Evolutionary conservation across 2,113 vertebrate genomes (phyloP).

Genomic region (Lipophrys pholis): DNA sequence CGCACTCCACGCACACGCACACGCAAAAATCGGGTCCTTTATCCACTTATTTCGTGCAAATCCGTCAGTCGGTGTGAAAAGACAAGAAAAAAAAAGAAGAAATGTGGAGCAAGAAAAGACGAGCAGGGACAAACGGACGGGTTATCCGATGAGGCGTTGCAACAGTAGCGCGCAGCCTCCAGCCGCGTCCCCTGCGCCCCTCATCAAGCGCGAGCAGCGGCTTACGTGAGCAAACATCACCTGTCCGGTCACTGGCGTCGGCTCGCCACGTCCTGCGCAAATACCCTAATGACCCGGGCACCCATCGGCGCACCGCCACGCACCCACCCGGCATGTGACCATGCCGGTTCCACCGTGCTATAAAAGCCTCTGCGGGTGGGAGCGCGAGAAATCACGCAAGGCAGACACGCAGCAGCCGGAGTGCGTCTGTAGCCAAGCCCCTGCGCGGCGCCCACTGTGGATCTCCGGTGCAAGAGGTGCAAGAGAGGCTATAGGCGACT

Average conservation of each 20-base stretch:
- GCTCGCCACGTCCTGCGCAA: constrained; percentile 80
- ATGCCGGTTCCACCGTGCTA: constrained; percentile 51
- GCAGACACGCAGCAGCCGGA: constrained; percentile 39
- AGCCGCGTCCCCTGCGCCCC: constrained; percentile 78
- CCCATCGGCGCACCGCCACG: constrained; percentile 60
- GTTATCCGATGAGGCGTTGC: constrained; percentile 81
- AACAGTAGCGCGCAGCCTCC: constrained; percentile 83
- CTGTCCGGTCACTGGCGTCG: constrained; percentile 79
- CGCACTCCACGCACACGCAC: constrained; percentile 70
- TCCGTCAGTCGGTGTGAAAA: constrained; percentile 21
- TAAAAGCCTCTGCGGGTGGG: constrained; percentile 33
- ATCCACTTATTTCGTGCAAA: constrained; percentile 34
- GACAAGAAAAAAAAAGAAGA: not conserved
- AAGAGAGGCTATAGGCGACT: constrained; percentile 65
- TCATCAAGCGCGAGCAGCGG: constrained; percentile 71
- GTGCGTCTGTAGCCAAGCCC: constrained; percentile 61
- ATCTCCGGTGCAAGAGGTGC: constrained; percentile 57
- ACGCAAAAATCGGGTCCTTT: constrained; percentile 60
- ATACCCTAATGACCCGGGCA: constrained; percentile 75
- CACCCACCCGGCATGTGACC: constrained; percentile 62
- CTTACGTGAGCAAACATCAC: constrained; percentile 83
- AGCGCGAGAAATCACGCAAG: constrained; percentile 32
- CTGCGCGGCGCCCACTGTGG: constrained; percentile 54
- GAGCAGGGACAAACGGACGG: constrained; percentile 64
- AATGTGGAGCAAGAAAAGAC: constrained; percentile 46